These are phyloP conservation scores for Liparis tanakae DNA, from an alignment of 2,797 vertebrate genomes.

Conservation along the genomic window DNA sequence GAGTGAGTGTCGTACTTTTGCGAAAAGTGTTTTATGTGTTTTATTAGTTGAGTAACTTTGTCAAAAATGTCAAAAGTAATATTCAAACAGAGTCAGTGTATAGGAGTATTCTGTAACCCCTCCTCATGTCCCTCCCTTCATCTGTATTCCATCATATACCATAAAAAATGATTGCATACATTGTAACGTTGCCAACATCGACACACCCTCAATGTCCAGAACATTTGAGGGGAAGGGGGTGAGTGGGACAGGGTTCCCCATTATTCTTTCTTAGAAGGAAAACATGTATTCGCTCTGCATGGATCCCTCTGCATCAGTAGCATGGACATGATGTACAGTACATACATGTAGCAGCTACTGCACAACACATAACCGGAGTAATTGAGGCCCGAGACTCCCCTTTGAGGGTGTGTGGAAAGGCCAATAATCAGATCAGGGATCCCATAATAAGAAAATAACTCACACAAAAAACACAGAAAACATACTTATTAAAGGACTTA, in stretches of 20 bases:
- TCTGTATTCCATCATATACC: conserved; percentile 31
- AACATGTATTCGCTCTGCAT: conserved; percentile 56
- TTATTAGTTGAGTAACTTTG: conserved; percentile 4
- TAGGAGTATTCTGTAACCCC: not conserved
- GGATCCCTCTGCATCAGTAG: conserved; percentile 8
- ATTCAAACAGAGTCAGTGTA: not conserved
- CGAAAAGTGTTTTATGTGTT: not conserved
- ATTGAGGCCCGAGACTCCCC: not conserved
- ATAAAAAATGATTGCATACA: conserved; percentile 11
- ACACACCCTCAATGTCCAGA: conserved; percentile 58
- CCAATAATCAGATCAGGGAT: not conserved
- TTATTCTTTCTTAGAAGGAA: conserved; percentile 51
- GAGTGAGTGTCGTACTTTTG: not conserved
- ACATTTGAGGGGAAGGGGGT: conserved; percentile 42
- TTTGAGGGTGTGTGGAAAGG: not conserved
- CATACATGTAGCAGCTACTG: not conserved
- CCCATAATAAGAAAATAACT: not conserved
- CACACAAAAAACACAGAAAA: not conserved
- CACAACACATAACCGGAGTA: not conserved
- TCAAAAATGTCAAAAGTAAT: conserved; percentile 16
- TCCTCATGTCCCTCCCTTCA: conserved; percentile 4
- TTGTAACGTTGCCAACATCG: conserved; percentile 8
- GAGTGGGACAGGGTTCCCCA: conserved; percentile 22
- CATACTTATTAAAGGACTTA: not conserved
- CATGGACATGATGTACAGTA: conserved; percentile 37